Conservation (phyloP, 2,888 invertebrate genomes). For the Beris chalybata region DNA sequence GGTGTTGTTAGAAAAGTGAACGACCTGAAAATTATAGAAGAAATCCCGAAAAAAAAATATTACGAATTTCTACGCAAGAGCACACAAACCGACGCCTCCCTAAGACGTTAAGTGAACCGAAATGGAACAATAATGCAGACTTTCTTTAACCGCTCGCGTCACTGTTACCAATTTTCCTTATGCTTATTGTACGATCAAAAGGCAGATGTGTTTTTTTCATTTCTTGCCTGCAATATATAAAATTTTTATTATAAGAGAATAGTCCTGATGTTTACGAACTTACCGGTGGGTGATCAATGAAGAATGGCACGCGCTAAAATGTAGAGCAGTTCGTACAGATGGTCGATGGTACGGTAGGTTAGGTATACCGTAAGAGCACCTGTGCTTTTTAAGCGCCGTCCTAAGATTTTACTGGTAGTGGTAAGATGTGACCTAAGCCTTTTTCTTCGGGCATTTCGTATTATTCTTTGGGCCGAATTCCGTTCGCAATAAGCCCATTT, state of each 20-base stretch:
- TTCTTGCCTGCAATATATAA: conserved; percentile 4
- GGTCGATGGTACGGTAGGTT: conserved; percentile 16
- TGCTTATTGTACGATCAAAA: conserved; percentile 1
- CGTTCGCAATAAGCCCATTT: no score
- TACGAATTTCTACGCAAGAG: conserved; percentile 16
- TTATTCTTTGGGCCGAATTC: no score
- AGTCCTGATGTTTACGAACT: conserved; percentile 7
- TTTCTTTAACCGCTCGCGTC: conserved; percentile 16
- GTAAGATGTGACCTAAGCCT: no score
- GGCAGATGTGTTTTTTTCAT: conserved; percentile 12
- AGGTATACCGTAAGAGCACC: conserved; percentile 9
- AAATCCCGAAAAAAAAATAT: not conserved
- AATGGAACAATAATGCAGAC: conserved; percentile 13
- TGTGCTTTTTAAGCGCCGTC: not conserved
- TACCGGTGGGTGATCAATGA: conserved; percentile 27
- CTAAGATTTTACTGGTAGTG: not conserved
- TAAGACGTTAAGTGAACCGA: conserved; percentile 18
- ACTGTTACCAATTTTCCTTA: conserved; percentile 14
- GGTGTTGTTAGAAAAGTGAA: no score
- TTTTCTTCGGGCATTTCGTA: no score
- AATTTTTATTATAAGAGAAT: conserved; percentile 11
- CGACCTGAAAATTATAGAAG: not conserved
- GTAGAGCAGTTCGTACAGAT: conserved; percentile 21
- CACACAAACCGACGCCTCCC: conserved; percentile 13
- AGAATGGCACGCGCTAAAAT: conserved; percentile 34